These are phyloP conservation scores for Drosophila neonasuta DNA, from an alignment of 2,888 invertebrate species.

Conservation along the genomic window DNA sequence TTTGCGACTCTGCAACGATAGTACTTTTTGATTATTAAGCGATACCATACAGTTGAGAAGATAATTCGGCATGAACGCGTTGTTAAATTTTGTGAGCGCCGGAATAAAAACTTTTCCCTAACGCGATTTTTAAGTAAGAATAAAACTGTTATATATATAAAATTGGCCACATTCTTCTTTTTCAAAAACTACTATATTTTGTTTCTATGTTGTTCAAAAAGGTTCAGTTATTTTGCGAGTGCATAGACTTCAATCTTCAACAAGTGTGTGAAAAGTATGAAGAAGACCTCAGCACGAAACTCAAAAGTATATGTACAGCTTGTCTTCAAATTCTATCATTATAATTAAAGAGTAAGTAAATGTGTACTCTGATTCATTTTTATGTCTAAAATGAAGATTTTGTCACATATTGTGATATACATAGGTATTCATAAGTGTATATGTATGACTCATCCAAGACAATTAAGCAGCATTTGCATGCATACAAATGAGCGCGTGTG, in stretches of 20 bases:
- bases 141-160: not conserved
- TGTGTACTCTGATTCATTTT: conserved; percentile 1
- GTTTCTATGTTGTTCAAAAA: not conserved
- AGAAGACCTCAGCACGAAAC: conserved; percentile 36
- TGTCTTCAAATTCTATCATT: conserved; percentile 13
- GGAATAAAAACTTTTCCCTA: conserved; percentile 17
- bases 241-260: conserved; percentile 17
- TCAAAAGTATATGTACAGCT: conserved; percentile 45
- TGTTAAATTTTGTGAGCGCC: conserved; percentile 34
- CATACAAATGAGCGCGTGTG: conserved; percentile 4
- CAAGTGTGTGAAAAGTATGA: conserved; percentile 40
- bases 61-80: conserved; percentile 50
- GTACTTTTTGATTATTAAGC: conserved; percentile 11
- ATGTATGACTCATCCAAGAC: conserved; percentile 38
- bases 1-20: conserved; percentile 18
- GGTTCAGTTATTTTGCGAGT: conserved; percentile 16
- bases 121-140: conserved; percentile 21
- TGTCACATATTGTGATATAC: conserved; percentile 3
- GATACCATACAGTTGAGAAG: conserved; percentile 40
- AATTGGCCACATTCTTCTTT: not conserved
- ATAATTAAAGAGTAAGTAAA: conserved; percentile 4
- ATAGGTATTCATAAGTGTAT: not conserved
- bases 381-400: conserved; percentile 2
- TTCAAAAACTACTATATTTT: conserved; percentile 8
- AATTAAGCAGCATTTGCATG: conserved; percentile 8